Base-by-base conservation (phyloP, 2,113 vertebrate species). In the Triplophysa rosa region DNA sequence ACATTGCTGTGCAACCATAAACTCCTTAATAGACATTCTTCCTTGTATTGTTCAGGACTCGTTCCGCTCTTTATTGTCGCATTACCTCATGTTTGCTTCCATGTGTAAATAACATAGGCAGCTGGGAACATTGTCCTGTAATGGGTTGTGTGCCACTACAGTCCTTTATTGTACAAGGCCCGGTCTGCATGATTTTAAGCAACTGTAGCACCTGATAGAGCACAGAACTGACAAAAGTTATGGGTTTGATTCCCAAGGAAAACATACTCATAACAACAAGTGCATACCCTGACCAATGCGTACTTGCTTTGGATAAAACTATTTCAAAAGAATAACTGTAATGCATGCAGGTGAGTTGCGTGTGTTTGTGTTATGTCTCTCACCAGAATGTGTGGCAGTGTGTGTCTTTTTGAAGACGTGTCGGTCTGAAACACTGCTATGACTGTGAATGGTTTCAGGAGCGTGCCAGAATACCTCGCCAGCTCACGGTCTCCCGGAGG, bases 361-460 rank as follows among this genome's bases (percentile, higher is more conserved):
- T 26, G 8, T 37, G 58, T 75, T 45, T 58, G 24, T 42, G 62
- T 58, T 65, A 52, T 65, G 52, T 67, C 65, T 75, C 64, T 79
- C 76, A 64, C 80, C 71, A 66, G 40, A 77, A 69, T 81, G 85
- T 83, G 79, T 83, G 83, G 86, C 80, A 84, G 80, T 26, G 13
- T 67, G 78, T 86, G 84, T 59, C 79, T 64, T 21, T 79, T 84
- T 86, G 84, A 86, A 76, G 72, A 81, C 80, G 2, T 58, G 67
- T 24, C 17, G 9, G 85, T 90, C 89, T 90, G 87, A 92, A 88
- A 87, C 40, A 67, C 70, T 2, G 68, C 79, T 73, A 82, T 82
- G 84, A 89, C 84, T 88, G 86, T 75, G 84, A 86, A 86, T 81
- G 88, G 87, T 88, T 91, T 90, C 89, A 88, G 65, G 80, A 88